These are phyloP conservation scores for Cheilosia vernalis DNA, from an alignment of 2,888 invertebrate genomes.

Conservation along the genomic window DNA sequence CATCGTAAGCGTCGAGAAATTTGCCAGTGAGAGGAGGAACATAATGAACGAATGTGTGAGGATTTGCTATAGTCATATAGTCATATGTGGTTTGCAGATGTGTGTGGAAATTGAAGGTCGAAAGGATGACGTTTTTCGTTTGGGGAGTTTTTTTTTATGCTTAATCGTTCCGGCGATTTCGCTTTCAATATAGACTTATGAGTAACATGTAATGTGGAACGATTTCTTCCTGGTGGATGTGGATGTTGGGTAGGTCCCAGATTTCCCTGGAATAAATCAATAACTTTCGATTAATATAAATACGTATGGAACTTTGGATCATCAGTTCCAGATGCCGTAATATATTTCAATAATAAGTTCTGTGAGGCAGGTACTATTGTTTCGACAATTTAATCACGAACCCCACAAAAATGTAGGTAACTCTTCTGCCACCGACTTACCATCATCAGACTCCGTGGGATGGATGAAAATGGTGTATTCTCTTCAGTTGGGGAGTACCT, in stretches of 20 bases:
- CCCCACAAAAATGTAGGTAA: too few species aligned
- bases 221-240: not conserved
- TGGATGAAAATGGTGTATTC: too few species aligned
- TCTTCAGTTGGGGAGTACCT: too few species aligned
- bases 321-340: too few species aligned
- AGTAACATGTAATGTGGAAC: not conserved
- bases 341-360: too few species aligned
- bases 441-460: too few species aligned
- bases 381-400: too few species aligned
- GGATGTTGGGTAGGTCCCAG: not conserved
- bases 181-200: conserved; percentile 45
- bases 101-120: conserved; percentile 23
- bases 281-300: conserved; percentile 4
- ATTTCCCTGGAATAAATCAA: conserved; percentile 16
- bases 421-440: too few species aligned
- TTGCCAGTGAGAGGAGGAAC: conserved; percentile 19
- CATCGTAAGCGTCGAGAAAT: not conserved
- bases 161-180: conserved; percentile 56
- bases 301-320: too few species aligned
- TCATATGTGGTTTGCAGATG: conserved; percentile 4
- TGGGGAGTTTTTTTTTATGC: conserved; percentile 21
- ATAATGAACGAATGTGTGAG: conserved; percentile 43
- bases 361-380: too few species aligned
- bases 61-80: not conserved
- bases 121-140: not conserved